phyloP scores from a whole-genome alignment of 1,140 invertebrate species.

The Stenopsyche tienmushanensis region DNA sequence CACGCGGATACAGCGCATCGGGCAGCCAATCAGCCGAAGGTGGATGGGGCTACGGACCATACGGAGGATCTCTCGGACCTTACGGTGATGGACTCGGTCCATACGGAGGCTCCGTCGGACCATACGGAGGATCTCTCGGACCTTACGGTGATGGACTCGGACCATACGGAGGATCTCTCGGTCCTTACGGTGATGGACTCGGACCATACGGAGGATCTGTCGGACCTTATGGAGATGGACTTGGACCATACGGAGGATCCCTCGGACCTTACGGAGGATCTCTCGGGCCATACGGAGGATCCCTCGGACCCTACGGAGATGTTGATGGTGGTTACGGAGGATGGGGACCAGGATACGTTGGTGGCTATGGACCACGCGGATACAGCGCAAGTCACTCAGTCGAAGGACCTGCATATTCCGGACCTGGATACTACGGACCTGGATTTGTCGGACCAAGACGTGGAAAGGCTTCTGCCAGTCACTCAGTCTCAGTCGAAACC shows the following conservation, averaged over 20 bases:
- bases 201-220: too few relatives aligned
- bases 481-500: neutral
- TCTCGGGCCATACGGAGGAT: neutral
- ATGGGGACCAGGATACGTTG: neutral
- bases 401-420: neutral
- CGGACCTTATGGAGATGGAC: too few relatives aligned
- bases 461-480: neutral
- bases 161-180: too few relatives aligned
- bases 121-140: too few relatives aligned
- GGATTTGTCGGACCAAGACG: conserved; percentile 1
- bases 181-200: too few relatives aligned
- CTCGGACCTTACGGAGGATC: too few relatives aligned
- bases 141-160: too few relatives aligned
- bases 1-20: neutral
- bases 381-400: neutral
- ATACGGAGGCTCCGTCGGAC: too few relatives aligned
- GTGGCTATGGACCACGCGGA: neutral
- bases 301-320: neutral
- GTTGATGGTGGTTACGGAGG: neutral
- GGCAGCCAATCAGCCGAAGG: neutral
- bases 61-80: too few relatives aligned
- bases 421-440: neutral
- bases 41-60: neutral
- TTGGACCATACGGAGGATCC: neutral
- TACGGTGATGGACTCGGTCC: too few relatives aligned